Evolutionary conservation across 2,797 vertebrate species (phyloP), one percentile per base, ranked within the genome.

Genomic region (Siniperca obscura): DNA sequence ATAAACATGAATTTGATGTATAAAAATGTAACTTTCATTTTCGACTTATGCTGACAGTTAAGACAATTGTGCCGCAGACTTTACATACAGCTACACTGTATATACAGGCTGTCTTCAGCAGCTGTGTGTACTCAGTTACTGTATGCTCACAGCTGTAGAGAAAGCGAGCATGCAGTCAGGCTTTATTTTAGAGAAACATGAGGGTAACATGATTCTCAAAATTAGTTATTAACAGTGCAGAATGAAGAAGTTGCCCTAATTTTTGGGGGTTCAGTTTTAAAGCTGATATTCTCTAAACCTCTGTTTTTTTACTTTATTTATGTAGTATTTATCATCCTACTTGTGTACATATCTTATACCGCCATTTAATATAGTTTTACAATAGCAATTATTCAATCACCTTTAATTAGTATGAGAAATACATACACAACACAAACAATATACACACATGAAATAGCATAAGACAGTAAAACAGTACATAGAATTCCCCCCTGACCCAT

Each of bases 181-280:
- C 22, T 72, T 60, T 13, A 40, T 38, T 66, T 25, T 21, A 42
- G 25, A 64, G 42, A 13, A 53, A 69, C 62, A 65, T 5, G 55
- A 76, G 56, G 44, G 65, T 27, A 36, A 70, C 40, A 21, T 22
- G 44, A 77, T 81, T 69, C 74, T 55, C 25, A 30, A 71, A n/a
- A 36, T 22, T 0, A 25, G 62, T 75, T 52, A 68, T 75, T 52
- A 21, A 34, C 46, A 38, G 17, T 22, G 30, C 4, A 40, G 19
- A 61, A 16, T 1, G 4, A 40, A 30, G 40, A 25, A 7, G 0
- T n/a, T 9, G 22, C 8, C 1, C 4, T 9, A 44, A 6, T 6
- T 7, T 42, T 38, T 62, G 7, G 3, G 3, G 3, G n/a, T 52
- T 62, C 25, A 5, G 16, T 27, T 14, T n/a, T 25, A 22, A 57